Evolutionary conservation across 2,888 invertebrate genomes (phyloP), one percentile per base, ranked within the genome.

Genomic region (Peribatodes rhomboidaria): DNA sequence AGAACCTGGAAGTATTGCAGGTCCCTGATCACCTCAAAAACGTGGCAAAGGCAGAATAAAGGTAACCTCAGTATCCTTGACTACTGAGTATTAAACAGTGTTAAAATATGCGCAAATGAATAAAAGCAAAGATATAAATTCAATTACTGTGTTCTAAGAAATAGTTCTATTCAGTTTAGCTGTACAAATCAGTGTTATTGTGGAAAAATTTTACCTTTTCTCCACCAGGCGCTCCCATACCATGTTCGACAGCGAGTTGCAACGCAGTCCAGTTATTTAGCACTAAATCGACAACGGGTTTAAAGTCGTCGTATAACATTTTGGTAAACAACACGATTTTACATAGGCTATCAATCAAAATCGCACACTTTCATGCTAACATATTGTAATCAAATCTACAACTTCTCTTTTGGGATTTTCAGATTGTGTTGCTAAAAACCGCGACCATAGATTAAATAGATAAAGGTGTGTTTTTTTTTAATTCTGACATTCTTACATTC

Each of bases 191-290:
- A 18, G 8, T 18, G 8, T 18, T 50, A n/a, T n/a, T 50, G 13
- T 20, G 14, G 14, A 52, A 37, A 53, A 35, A 35, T 27, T n/a
- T n/a, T 86, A 96, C 96, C 88, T 96, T 94, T 88, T 94, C 95
- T 46, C 96, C 95, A 73, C 95, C 94, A 18, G 95, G 94, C 20
- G 96, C 95, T 35, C 95, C 96, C 95, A 96, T 95, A 72, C 95
- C 95, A 94, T 96, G 95, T 84, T 96, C 96, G 0, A 96, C 96
- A 35, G 96, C 96, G 31, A 96, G 84, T 74, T 95, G 95, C 31
- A 96, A 82, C 6, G 95, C 96, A 16, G 96, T 95, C 96, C 96
- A 96, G 79, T 95, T 95, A 75, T 95, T 96, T 63, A 96, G 94
- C 50, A 96, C 94, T 75, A 94, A 93, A 79, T 96, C 95, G 8